Conservation (phyloP, 2,113 vertebrate genomes). For the rabbit (Oryctolagus cuniculus) region mOryCun1.1 NC_091443.1:60082001-60082500, state of each 20-base stretch:
- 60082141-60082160: slow-evolving; percentile 78
- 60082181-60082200: slow-evolving; percentile 89
- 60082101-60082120: slow-evolving; percentile 76
- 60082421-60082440: slow-evolving; percentile 90
- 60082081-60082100: slow-evolving; percentile 79
- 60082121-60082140: slow-evolving; percentile 75
- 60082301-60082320: slow-evolving; percentile 91
- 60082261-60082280: slow-evolving; percentile 90
- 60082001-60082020: slow-evolving; percentile 47
- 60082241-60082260: slow-evolving; percentile 89
- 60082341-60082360: slow-evolving; percentile 89
- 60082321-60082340: slow-evolving; percentile 86
- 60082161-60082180: slow-evolving; percentile 87
- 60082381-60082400: slow-evolving; percentile 90
- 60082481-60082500: slow-evolving; percentile 90
- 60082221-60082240: slow-evolving; percentile 89
- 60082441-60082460: slow-evolving; percentile 95
- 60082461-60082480: slow-evolving; percentile 95
- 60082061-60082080: slow-evolving; percentile 77
- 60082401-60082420: slow-evolving; percentile 90
- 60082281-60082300: slow-evolving; percentile 90
- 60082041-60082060: background rate
- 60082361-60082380: slow-evolving; percentile 87
- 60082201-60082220: slow-evolving; percentile 91
- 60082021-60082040: slow-evolving; percentile 59